phyloP scores from a whole-genome alignment of 2,888 invertebrate genomes.

The Drosophila birchii region DNA sequence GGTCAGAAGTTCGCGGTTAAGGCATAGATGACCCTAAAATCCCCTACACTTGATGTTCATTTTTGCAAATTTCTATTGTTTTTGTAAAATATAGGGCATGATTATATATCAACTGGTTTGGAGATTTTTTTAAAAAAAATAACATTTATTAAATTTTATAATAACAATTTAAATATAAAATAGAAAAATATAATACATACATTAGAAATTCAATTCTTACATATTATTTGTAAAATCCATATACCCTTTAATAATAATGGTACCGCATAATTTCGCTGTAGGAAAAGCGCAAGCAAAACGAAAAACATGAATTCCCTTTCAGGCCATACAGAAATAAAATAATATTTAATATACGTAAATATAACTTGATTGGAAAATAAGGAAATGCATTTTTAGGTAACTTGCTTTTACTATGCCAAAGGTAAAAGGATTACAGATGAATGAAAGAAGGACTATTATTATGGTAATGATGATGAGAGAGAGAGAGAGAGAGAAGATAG shows the following conservation, averaged over 20 bases:
- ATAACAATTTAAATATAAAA: background rate
- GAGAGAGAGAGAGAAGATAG: background rate
- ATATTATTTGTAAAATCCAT: background rate
- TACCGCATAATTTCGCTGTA: slow-evolving; percentile 2
- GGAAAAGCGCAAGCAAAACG: slow-evolving; percentile 6
- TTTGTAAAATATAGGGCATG: background rate
- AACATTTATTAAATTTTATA: background rate
- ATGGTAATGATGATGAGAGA: background rate
- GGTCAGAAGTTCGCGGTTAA: slow-evolving; percentile 71
- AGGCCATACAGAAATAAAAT: background rate
- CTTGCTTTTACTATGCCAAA: background rate
- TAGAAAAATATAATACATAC: background rate
- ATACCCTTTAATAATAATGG: background rate
- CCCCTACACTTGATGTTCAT: slow-evolving; percentile 34
- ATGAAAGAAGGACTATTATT: background rate
- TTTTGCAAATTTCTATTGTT: background rate
- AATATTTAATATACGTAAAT: background rate
- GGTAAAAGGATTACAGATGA: background rate
- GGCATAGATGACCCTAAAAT: slow-evolving; percentile 45
- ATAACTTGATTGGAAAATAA: background rate
- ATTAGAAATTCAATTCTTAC: too few relatives aligned
- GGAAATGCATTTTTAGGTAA: background rate
- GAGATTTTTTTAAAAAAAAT: background rate
- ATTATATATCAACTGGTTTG: too few relatives aligned
- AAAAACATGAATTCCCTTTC: slow-evolving; percentile 8